Conservation (phyloP, 2,888 invertebrate genomes). For the Chrysolina americana region DNA sequence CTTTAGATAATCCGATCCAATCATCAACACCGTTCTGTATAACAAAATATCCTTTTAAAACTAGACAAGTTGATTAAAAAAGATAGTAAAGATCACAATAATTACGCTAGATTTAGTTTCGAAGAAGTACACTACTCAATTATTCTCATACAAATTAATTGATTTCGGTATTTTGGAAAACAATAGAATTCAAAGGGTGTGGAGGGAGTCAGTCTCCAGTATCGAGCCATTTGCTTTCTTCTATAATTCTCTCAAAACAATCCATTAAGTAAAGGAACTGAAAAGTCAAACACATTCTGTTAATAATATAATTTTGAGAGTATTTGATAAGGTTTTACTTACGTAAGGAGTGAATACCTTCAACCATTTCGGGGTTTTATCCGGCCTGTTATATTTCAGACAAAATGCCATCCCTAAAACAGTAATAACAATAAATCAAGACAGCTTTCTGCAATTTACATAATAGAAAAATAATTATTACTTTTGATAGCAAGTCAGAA, state of each 20-base stretch:
- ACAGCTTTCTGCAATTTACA: neutral
- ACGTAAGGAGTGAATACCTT: constrained; percentile 93
- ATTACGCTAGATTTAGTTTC: constrained; percentile 13
- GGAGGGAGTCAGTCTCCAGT: constrained; percentile 79
- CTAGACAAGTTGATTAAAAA: constrained; percentile 9
- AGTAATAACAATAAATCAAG: neutral
- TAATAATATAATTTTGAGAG: constrained; percentile 12
- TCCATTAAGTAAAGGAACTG: constrained; percentile 93
- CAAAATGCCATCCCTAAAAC: constrained; percentile 83
- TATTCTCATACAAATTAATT: constrained; percentile 34
- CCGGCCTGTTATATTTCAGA: constrained; percentile 87
- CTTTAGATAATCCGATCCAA: neutral
- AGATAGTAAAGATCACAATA: constrained; percentile 15
- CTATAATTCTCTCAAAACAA: constrained; percentile 96
- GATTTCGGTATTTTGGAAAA: constrained; percentile 32
- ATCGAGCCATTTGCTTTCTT: constrained; percentile 90
- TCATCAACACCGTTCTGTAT: neutral
- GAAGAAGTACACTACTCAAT: constrained; percentile 12
- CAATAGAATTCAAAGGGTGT: constrained; percentile 10
- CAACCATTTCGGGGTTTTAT: constrained; percentile 86
- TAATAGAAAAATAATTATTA: no score
- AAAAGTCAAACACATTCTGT: constrained; percentile 61
- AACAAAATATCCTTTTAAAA: neutral
- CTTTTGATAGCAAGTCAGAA: no score
- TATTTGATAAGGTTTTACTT: constrained; percentile 71